Evolutionary conservation across 2,797 vertebrate species (phyloP).

Genomic region (Heterohyrax brucei): DNA sequence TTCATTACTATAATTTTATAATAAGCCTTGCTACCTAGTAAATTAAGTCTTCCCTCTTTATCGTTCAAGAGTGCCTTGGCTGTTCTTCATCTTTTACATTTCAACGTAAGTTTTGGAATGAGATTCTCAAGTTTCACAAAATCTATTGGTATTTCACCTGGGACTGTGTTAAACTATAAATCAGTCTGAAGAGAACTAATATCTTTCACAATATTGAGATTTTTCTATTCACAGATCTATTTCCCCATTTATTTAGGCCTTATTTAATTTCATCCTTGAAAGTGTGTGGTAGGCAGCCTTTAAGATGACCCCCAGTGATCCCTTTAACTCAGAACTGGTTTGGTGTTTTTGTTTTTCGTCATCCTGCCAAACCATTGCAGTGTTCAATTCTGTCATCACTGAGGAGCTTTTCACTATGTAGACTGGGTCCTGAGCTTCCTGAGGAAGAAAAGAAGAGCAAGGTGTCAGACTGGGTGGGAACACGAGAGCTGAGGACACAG

Average conservation of each 20-base stretch:
- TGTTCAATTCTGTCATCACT: neutral
- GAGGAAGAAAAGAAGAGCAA: slow-evolving; percentile 20
- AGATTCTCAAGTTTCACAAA: too few relatives aligned
- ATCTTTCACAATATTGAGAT: neutral
- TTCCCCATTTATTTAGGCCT: neutral
- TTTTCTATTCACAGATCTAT: neutral
- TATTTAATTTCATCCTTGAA: neutral
- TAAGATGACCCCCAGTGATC: neutral
- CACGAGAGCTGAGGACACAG: neutral
- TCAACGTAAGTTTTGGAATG: too few relatives aligned
- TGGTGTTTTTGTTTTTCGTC: neutral
- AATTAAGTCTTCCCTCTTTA: too few relatives aligned
- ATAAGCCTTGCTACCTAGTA: too few relatives aligned
- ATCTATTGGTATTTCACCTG: too few relatives aligned
- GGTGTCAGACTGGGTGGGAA: neutral
- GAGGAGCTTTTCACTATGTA: neutral
- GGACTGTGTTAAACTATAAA: too few relatives aligned
- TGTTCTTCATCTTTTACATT: too few relatives aligned
- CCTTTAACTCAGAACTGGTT: neutral
- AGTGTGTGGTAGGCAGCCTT: neutral
- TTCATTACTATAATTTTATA: too few relatives aligned
- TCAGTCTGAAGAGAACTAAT: too few relatives aligned
- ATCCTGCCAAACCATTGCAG: slow-evolving; percentile 7
- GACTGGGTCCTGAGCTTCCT: neutral
- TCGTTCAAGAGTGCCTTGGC: too few relatives aligned